Percentiles rank a stretch among this genome's conserved stretches.
Conservation (phyloP, 2,113 vertebrate genomes). For the Sinocyclocheilus grahami region DNA sequence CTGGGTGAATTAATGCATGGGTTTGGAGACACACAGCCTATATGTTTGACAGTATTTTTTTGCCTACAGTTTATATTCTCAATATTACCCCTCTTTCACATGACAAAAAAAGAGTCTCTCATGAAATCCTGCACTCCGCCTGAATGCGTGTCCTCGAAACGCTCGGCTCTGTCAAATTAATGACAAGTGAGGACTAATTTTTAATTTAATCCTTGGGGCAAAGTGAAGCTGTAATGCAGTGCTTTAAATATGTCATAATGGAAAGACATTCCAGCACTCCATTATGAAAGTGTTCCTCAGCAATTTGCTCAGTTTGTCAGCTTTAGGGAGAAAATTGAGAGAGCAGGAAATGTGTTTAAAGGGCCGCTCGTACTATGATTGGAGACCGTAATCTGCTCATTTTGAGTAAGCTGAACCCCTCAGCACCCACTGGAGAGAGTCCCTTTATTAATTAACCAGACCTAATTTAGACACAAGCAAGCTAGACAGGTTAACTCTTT, state of each 20-base stretch:
- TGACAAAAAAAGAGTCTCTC: constrained; percentile 13
- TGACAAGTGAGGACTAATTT: constrained; percentile 50
- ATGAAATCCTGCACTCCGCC: constrained; percentile 11
- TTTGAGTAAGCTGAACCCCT: constrained; percentile 33
- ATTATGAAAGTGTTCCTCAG: constrained; percentile 60
- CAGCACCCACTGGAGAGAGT: constrained; percentile 39
- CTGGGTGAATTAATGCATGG: background rate
- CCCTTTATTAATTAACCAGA: constrained; percentile 49
- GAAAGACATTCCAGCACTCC: constrained; percentile 46
- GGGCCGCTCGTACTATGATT: constrained; percentile 21
- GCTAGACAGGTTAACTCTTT: constrained; percentile 45
- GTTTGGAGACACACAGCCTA: background rate
- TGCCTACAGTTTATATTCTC: background rate
- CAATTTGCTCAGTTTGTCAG: constrained; percentile 58
- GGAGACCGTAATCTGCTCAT: constrained; percentile 19
- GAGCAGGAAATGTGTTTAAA: constrained; percentile 23
- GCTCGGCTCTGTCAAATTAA: constrained; percentile 53
- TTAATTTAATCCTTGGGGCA: constrained; percentile 52
- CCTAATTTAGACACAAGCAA: constrained; percentile 50
- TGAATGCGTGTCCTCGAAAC: constrained; percentile 42
- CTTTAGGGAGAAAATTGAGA: constrained; percentile 36
- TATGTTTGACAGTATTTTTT: background rate
- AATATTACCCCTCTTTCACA: background rate
- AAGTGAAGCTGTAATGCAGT: constrained; percentile 24
- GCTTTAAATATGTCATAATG: constrained; percentile 56